Percentiles rank a stretch among this genome's conserved stretches.
phyloP scores from a whole-genome alignment of 2,797 vertebrate genomes.

The Fratercula arctica region DNA sequence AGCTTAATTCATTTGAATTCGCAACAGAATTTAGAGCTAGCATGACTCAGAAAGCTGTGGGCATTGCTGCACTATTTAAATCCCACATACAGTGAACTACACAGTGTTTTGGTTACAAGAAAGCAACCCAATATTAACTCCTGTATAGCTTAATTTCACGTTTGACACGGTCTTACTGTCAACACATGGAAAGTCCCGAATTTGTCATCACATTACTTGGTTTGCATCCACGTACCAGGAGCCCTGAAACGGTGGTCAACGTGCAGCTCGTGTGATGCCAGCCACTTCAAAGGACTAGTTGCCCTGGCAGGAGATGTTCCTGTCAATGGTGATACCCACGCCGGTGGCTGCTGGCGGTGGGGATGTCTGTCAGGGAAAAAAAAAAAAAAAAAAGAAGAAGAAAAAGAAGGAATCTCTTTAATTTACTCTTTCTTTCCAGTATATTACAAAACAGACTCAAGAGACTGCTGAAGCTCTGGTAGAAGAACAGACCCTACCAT shows the following conservation, averaged over 20 bases:
- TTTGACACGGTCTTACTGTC: background rate
- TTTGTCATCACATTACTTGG: background rate
- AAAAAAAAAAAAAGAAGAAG: too few relatives aligned
- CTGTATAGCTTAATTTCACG: background rate
- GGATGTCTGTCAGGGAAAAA: background rate
- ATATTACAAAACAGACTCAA: background rate
- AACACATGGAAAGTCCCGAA: background rate
- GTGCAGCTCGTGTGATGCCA: background rate
- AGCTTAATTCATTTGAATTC: slow-evolving; percentile 47
- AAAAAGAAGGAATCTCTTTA: background rate
- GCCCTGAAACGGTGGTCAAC: background rate
- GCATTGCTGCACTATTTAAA: slow-evolving; percentile 27
- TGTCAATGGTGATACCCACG: background rate
- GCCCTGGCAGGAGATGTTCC: background rate
- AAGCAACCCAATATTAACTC: background rate
- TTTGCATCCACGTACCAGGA: background rate
- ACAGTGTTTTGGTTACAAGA: background rate
- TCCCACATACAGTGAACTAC: background rate
- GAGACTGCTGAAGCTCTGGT: background rate
- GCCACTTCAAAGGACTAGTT: background rate
- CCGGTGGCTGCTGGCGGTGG: background rate
- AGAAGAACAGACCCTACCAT: background rate
- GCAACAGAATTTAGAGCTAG: background rate
- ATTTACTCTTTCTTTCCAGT: background rate
- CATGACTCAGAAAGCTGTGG: slow-evolving; percentile 43